Conservation (phyloP, 2,113 vertebrate genomes). For the Lutjanus erythropterus region DNA sequence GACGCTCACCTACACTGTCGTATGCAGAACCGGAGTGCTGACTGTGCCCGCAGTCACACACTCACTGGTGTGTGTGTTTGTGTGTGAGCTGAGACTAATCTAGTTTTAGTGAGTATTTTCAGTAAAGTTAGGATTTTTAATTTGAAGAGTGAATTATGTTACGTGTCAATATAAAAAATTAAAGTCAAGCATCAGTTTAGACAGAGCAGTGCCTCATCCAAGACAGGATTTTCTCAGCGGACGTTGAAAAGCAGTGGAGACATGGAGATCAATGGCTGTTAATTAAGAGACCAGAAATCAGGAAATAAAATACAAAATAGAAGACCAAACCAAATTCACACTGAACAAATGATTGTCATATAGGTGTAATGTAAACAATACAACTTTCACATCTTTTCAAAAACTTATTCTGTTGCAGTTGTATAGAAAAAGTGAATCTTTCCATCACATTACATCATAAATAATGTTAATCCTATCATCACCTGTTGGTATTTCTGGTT, state of each 20-base stretch:
- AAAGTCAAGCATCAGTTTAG: not conserved
- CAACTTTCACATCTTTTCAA: too few species aligned
- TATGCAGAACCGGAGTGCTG: constrained; percentile 58
- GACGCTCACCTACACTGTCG: constrained; percentile 42
- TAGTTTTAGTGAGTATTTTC: not conserved
- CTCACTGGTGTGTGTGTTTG: not conserved
- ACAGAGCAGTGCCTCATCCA: not conserved
- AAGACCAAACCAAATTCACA: too few species aligned
- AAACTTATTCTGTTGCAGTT: too few species aligned
- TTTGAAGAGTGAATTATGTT: too few species aligned
- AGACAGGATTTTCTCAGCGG: not conserved
- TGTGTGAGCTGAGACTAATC: not conserved
- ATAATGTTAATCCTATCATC: too few species aligned
- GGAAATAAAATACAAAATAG: too few species aligned
- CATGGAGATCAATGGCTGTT: not conserved
- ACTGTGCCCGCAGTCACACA: constrained; percentile 13
- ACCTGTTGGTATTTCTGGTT: too few species aligned
- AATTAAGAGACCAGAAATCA: not conserved
- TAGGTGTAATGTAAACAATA: too few species aligned
- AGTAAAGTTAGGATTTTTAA: not conserved
- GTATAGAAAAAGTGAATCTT: too few species aligned
- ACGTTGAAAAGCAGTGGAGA: not conserved
- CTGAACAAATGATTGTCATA: too few species aligned
- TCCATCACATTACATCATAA: too few species aligned
- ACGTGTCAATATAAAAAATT: not conserved